Evolutionary conservation across 1,140 invertebrate genomes (phyloP).

Genomic region (Drosophila ficusphila): DNA sequence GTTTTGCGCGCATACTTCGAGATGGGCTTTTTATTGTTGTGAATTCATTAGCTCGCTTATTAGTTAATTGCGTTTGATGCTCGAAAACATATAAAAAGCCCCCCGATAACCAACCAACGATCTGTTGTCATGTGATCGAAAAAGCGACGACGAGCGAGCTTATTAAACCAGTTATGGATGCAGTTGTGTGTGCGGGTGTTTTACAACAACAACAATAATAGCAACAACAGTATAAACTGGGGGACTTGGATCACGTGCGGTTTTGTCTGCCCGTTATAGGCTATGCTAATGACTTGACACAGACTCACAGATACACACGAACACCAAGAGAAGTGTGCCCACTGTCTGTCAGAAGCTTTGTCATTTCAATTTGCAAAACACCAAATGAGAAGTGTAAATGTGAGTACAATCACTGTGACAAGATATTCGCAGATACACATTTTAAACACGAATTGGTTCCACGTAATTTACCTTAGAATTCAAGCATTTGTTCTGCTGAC

Average conservation of each 20-base stretch:
- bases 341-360: conserved; percentile 29
- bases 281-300: conserved; percentile 40
- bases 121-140: conserved; percentile 62
- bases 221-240: conserved; percentile 6
- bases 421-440: neutral
- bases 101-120: neutral
- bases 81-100: conserved; percentile 1
- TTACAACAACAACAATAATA: conserved; percentile 8
- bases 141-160: conserved; percentile 18
- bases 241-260: conserved; percentile 66
- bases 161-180: conserved; percentile 69
- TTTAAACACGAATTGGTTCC: conserved; percentile 28
- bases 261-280: conserved; percentile 25
- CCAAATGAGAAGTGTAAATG: conserved; percentile 9
- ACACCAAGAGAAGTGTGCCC: conserved; percentile 5
- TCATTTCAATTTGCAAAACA: conserved; percentile 52
- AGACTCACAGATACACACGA: conserved; percentile 7
- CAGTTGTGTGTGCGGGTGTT: conserved; percentile 36
- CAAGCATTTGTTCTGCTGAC: conserved; percentile 3
- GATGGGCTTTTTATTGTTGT: conserved; percentile 34
- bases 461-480: conserved; percentile 21
- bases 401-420: conserved; percentile 17
- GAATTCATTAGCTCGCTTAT: conserved; percentile 57
- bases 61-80: conserved; percentile 61
- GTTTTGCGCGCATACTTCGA: conserved; percentile 45